phyloP scores from a whole-genome alignment of 1,140 invertebrate genomes.

The Drosophila simulans region DNA sequence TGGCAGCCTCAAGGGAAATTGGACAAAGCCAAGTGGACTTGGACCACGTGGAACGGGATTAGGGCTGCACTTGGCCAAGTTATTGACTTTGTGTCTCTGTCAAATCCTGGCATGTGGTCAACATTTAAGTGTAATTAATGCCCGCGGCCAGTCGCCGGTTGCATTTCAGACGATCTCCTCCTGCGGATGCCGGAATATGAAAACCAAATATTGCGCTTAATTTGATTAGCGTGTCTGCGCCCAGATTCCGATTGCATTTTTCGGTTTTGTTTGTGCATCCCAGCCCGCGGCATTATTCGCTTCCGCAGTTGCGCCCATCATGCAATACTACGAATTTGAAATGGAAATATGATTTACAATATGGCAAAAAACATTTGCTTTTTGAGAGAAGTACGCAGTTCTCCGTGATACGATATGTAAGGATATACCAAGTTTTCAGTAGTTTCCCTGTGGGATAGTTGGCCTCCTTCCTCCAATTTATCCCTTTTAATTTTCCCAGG shows the following conservation, averaged over 20 bases:
- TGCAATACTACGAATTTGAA: not conserved
- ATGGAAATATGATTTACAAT: not conserved
- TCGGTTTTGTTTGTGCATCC: constrained; percentile 44
- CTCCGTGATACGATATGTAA: not conserved
- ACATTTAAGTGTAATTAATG: constrained; percentile 83
- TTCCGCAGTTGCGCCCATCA: constrained; percentile 15
- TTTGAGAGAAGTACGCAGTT: not conserved
- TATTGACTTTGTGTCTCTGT: constrained; percentile 66
- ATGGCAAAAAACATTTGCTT: not conserved
- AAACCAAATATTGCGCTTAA: constrained; percentile 78
- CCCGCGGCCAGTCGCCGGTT: constrained; percentile 68
- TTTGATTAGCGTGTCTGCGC: constrained; percentile 68
- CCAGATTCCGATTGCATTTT: constrained; percentile 45
- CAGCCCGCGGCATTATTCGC: constrained; percentile 11
- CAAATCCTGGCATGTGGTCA: constrained; percentile 83
- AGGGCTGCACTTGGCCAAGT: constrained; percentile 53
- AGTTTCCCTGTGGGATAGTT: constrained; percentile 7
- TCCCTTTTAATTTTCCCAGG: constrained; percentile 7
- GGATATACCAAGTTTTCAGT: not conserved
- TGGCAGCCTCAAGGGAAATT: constrained; percentile 66
- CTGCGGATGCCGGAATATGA: constrained; percentile 49
- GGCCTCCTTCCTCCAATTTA: not conserved
- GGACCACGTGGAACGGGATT: constrained; percentile 17
- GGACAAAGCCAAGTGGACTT: constrained; percentile 63
- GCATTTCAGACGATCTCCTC: constrained; percentile 18